phyloP scores from a whole-genome alignment of 2,113 vertebrate genomes.

The Calonectris borealis region DNA sequence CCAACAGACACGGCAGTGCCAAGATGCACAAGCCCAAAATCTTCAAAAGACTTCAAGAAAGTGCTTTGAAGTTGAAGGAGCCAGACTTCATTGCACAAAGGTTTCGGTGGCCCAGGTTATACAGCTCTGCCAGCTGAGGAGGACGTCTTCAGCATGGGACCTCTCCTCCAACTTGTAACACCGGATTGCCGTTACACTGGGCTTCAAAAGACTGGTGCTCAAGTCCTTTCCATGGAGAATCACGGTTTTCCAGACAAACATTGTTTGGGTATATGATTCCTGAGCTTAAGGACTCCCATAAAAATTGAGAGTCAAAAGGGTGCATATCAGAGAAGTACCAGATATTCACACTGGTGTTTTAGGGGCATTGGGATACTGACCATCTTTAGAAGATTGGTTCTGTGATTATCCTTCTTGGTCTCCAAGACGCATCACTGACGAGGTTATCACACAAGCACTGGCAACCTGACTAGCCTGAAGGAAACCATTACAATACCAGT shows the following conservation, averaged over 20 bases:
- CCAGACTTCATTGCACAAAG: not conserved
- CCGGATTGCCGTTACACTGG: rapidly evolving
- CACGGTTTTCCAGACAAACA: not conserved
- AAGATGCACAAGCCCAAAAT: not conserved
- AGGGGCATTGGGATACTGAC: not conserved
- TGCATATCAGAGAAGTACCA: not conserved
- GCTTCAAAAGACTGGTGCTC: not conserved
- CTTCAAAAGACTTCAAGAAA: not conserved
- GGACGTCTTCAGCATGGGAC: not conserved
- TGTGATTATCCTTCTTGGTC: not conserved
- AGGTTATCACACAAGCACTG: not conserved
- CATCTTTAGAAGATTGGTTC: not conserved
- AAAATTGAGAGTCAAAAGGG: not conserved
- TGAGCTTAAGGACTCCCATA: not conserved
- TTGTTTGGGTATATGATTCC: not conserved
- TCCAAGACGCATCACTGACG: not conserved
- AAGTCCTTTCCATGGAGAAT: not conserved
- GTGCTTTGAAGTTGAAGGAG: not conserved
- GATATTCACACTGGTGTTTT: not conserved
- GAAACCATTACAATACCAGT: not conserved
- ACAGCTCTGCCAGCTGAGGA: not conserved
- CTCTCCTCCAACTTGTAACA: not conserved
- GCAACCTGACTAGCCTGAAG: not conserved
- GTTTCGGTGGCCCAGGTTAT: not conserved
- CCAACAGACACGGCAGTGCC: not conserved